These are phyloP conservation scores for Scomber scombrus DNA, from an alignment of 2,113 vertebrate species.

Conservation along the genomic window DNA sequence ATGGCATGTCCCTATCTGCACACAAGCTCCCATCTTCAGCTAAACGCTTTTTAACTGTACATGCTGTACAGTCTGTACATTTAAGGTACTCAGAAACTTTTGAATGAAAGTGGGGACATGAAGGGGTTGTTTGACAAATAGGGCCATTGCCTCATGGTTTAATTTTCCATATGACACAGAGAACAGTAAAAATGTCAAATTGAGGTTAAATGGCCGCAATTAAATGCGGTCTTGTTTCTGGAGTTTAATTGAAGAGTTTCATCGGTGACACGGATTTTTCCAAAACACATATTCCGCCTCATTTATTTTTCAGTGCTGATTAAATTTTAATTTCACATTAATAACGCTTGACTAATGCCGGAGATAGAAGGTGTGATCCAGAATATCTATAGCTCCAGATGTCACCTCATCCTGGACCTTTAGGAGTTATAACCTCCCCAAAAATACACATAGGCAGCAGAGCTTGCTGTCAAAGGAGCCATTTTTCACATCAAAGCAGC, in stretches of 20 bases:
- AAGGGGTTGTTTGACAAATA: slow-evolving; percentile 36
- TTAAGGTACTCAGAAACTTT: slow-evolving; percentile 20
- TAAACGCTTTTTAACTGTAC: slow-evolving; percentile 4
- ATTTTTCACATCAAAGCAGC: slow-evolving; percentile 47
- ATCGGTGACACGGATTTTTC: slow-evolving; percentile 63
- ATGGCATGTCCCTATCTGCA: neutral
- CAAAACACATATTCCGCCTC: slow-evolving; percentile 71
- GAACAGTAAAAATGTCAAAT: slow-evolving; percentile 51
- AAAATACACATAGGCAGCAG: slow-evolving; percentile 53
- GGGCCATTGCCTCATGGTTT: slow-evolving; percentile 31
- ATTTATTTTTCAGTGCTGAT: slow-evolving; percentile 82
- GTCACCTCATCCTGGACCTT: slow-evolving; percentile 52
- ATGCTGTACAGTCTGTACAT: neutral
- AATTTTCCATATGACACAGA: slow-evolving; percentile 18
- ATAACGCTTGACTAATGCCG: slow-evolving; percentile 71
- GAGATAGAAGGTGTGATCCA: slow-evolving; percentile 68
- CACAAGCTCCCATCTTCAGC: slow-evolving; percentile 8
- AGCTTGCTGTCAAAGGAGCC: neutral
- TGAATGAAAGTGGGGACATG: neutral
- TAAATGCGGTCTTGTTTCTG: slow-evolving; percentile 55
- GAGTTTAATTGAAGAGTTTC: slow-evolving; percentile 67
- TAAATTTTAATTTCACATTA: slow-evolving; percentile 83
- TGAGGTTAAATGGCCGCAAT: slow-evolving; percentile 55
- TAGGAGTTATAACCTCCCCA: slow-evolving; percentile 61
- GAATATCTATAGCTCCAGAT: slow-evolving; percentile 67